Percentiles rank a stretch among this genome's conserved stretches.
phyloP scores from a whole-genome alignment of 2,113 vertebrate species.

The Pachycephala philippinensis region DNA sequence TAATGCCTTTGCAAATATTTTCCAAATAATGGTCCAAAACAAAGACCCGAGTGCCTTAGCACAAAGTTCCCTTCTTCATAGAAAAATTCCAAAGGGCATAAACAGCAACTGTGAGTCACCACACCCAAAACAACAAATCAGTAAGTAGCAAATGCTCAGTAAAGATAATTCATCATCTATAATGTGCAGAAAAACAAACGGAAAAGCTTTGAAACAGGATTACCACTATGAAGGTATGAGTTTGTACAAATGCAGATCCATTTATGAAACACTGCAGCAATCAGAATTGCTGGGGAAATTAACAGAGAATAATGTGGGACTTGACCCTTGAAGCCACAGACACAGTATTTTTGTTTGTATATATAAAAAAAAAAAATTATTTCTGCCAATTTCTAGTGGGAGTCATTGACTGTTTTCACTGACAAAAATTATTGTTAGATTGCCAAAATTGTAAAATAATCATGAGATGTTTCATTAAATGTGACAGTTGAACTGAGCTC shows the following conservation, averaged over 20 bases:
- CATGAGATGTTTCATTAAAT: not conserved
- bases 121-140: not conserved
- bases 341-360: not conserved
- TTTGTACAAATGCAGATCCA: not conserved
- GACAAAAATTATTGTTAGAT: not conserved
- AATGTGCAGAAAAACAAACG: not conserved
- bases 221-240: not conserved
- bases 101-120: not conserved
- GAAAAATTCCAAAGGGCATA: not conserved
- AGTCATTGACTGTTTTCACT: not conserved
- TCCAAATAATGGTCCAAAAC: slow-evolving; percentile 29
- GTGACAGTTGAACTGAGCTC: not conserved
- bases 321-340: not conserved
- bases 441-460: not conserved
- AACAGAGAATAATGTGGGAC: not conserved
- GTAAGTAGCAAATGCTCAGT: not conserved
- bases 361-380: not conserved
- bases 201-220: not conserved
- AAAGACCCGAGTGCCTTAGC: slow-evolving; percentile 2
- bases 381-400: not conserved
- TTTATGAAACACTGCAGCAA: not conserved
- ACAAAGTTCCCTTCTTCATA: not conserved
- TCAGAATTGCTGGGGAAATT: not conserved
- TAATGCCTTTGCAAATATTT: slow-evolving; percentile 19
- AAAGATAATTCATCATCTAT: not conserved